Conservation (phyloP, 2,888 invertebrate species). For the Crioceris asparagi region DNA sequence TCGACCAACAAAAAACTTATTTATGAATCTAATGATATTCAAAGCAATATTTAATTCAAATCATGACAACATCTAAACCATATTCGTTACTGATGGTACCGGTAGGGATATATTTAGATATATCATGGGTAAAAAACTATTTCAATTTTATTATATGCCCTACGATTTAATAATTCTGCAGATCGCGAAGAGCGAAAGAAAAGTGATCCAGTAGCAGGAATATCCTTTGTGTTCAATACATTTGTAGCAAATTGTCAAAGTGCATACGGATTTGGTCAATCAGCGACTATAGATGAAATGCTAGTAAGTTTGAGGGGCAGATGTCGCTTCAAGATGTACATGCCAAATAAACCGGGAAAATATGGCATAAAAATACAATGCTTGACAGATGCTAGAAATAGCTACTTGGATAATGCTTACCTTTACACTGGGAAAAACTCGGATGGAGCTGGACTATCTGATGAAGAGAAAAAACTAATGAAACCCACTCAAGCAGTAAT, state of each 20-base stretch:
- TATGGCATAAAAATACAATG: constrained; percentile 28
- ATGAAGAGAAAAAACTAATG: constrained; percentile 20
- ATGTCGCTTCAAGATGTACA: constrained; percentile 26
- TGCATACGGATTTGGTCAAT: constrained; percentile 6
- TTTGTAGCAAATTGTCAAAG: constrained; percentile 11
- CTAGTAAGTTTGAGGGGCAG: constrained; percentile 21
- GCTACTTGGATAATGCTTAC: constrained; percentile 23
- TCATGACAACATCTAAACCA: too few relatives aligned
- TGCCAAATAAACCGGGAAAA: constrained; percentile 27
- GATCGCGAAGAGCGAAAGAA: constrained; percentile 14
- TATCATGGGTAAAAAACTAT: too few relatives aligned
- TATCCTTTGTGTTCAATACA: constrained; percentile 9
- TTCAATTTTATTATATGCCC: constrained; percentile 8
- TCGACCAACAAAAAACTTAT: too few relatives aligned
- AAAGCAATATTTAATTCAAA: too few relatives aligned
- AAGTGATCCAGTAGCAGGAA: constrained; percentile 14
- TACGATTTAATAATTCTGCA: constrained; percentile 16
- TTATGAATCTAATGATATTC: too few relatives aligned
- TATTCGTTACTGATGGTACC: too few relatives aligned
- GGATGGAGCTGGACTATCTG: constrained; percentile 21
- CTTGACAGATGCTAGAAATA: constrained; percentile 21
- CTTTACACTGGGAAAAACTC: constrained; percentile 24
- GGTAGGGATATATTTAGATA: too few relatives aligned
- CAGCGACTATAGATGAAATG: constrained; percentile 24
- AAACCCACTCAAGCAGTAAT: constrained; percentile 26